phyloP scores from a whole-genome alignment of 2,113 vertebrate genomes.

The Nerophis ophidion region DNA sequence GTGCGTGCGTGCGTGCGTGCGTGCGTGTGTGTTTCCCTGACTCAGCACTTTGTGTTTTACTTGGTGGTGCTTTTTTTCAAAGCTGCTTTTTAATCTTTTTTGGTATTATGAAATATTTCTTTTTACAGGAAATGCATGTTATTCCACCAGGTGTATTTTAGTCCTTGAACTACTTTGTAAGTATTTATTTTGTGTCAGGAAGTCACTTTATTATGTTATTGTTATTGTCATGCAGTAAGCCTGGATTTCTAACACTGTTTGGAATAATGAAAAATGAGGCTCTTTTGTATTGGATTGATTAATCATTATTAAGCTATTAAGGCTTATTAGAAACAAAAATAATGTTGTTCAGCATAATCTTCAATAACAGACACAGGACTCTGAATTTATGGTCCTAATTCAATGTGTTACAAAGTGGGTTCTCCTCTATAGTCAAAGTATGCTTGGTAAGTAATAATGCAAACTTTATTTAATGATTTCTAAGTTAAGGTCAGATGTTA shows the following conservation, averaged over 20 bases:
- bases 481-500: slow-evolving; percentile 56
- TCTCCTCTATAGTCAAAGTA: slow-evolving; percentile 18
- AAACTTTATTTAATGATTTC: slow-evolving; percentile 60
- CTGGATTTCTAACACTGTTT: slow-evolving; percentile 14
- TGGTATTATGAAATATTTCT: slow-evolving; percentile 34
- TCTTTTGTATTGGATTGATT: slow-evolving; percentile 18
- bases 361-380: neutral
- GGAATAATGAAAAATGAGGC: slow-evolving; percentile 17
- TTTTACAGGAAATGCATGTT: slow-evolving; percentile 39
- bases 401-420: slow-evolving; percentile 16
- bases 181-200: slow-evolving; percentile 44
- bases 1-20: neutral
- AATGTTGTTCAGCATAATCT: neutral
- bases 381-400: slow-evolving; percentile 6
- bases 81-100: slow-evolving; percentile 34
- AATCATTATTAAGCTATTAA: too few species aligned
- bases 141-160: slow-evolving; percentile 27
- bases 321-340: neutral
- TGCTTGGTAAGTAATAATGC: slow-evolving; percentile 39
- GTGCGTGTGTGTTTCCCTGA: slow-evolving; percentile 31
- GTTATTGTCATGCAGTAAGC: slow-evolving; percentile 12
- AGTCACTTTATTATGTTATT: slow-evolving; percentile 13
- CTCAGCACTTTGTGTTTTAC: slow-evolving; percentile 54
- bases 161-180: slow-evolving; percentile 17
- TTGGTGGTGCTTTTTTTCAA: slow-evolving; percentile 24